Evolutionary conservation across 2,797 vertebrate genomes (phyloP), one percentile per base, ranked within the genome.

Genomic region (Xenops minutus): DNA sequence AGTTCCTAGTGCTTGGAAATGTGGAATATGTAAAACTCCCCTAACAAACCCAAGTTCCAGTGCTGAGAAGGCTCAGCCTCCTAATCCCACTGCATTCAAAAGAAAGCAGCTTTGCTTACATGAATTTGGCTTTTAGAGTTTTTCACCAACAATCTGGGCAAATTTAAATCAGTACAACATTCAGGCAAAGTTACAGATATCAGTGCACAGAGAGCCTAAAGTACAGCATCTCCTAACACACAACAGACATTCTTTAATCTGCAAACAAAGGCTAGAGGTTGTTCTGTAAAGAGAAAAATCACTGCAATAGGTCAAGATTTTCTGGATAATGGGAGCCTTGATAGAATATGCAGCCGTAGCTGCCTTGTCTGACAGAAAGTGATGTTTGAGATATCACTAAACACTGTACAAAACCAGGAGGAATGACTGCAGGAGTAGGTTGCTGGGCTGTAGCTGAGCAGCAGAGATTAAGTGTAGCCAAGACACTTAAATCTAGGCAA

Each of bases 361-460:
- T 95, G 79, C 51, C 66, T 46, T 58, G 39, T 83, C 64, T 89
- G 89, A 58, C 64, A 76, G 46, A 49, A 93, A 88, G 58, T 22
- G 54, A 72, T 83, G 78, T 78, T 91, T 74, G 80, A 92, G 69
- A 20, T 83, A 84, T 41, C 73, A 75, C 46, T 32, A 75, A 62
- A 63, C 84, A 51, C 68, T 58, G 81, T 67, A 88, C 41, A 95
- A 95, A 88, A 92, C 54, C 52, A 80, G 67, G 29, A 71, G 72
- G 68, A 74, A 92, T 85, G 52, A 55, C 68, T 91, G 64, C 67
- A 44, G 54, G 34, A 37, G 19, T 23, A 85, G 64, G 88, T 89
- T 95, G 91, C 71, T 93, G 86, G 89, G 81, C 88, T 93, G 94
- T 80, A 94, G 84, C 84, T 44, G 43, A 92, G 93, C 86, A 96